Evolutionary conservation across 2,888 invertebrate species (phyloP), one percentile per base, ranked within the genome.

Genomic region (Calliphora vomitoria): DNA sequence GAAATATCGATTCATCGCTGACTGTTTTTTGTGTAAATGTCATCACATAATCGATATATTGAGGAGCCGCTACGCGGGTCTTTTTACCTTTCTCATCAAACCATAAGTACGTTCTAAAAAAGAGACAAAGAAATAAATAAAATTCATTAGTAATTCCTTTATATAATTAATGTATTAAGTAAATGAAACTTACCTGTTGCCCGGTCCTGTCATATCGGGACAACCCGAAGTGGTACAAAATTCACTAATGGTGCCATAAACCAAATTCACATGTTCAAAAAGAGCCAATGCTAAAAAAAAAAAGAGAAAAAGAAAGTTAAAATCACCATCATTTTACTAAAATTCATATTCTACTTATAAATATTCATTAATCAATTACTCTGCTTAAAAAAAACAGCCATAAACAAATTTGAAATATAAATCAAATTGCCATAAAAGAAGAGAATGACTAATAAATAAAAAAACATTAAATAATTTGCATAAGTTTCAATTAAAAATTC

Each of bases 31-130:
- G 98, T 91, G 98, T 98, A 95, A 97, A 98, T 89, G 99, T 98
- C 98, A 99, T 99, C 93, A 99, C 99, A 95, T 98, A 98, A 95
- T 99, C 99, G 94, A 99, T 97, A 95, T 99, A 99, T 95, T 99
- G 99, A 91, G 99, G 98, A 91, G 99, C 99, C 90, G 99, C 97
- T 92, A 99, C 97, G 94, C 98, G 97, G 90, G 97, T 97, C 95
- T 99, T 99, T 95, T 99, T 99, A 91, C 99, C 99, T 95, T 98
- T 98, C 94, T 99, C 99, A 95, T 99, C 99, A 95, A 98, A 97
- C 99, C 99, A 99, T 92, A 98, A 96, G 95, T 99, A 99, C 93
- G 97, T 97, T 95, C 99, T 98, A 93, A 84, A 95, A 94, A 88
- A 85, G 88, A 84, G 89, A n/a, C n/a, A n/a, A n/a, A n/a, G n/a